Evolutionary conservation across 2,113 vertebrate species (phyloP), one percentile per base, ranked within the genome.

Genomic region (Lophura nycthemera): DNA sequence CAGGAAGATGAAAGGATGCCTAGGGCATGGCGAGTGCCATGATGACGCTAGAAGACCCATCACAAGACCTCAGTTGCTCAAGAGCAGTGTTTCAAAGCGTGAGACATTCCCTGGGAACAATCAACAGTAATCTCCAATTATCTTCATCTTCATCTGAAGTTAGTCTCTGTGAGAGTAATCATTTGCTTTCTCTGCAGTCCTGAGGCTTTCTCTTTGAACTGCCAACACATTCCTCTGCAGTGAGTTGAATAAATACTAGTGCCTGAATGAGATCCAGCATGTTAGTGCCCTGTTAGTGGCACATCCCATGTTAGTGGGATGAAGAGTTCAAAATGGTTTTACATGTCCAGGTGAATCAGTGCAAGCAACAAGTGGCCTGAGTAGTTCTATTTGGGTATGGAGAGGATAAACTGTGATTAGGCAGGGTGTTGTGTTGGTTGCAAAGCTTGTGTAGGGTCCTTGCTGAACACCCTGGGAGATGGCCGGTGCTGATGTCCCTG

Each of bases 91-190:
- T 50, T 47, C 38, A 56, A 47, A 45, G 63, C n/a, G n/a, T 36
- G 24, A 40, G n/a, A 32, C 0, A 0, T 50, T 91, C 25, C 18
- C n/a, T 15, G 19, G 27, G 13, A 89, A 27, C 30, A 70, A 48
- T 30, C 17, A 38, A 14, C 34, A 79, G 7, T 76, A 29, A 32
- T 42, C n/a, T 88, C 30, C 29, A 54, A 32, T 32, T 57, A 88
- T 34, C 52, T 70, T 8, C n/a, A 30, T 60, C 70, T 86, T 52
- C 22, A 50, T 50, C 8, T 78, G 57, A 86, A 86, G 48, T 59
- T 64, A 80, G 48, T 34, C 59, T 75, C 76, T 5, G 7, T 50
- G 61, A 59, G 78, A 45, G 63, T 16, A 80, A 36, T 56, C 2
- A 70, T 76, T 89, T 83, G 1, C 4, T 19, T 63, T 90, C 73